Evolutionary conservation across 2,797 vertebrate genomes (phyloP).

Genomic region (Pseudochirops cupreus): DNA sequence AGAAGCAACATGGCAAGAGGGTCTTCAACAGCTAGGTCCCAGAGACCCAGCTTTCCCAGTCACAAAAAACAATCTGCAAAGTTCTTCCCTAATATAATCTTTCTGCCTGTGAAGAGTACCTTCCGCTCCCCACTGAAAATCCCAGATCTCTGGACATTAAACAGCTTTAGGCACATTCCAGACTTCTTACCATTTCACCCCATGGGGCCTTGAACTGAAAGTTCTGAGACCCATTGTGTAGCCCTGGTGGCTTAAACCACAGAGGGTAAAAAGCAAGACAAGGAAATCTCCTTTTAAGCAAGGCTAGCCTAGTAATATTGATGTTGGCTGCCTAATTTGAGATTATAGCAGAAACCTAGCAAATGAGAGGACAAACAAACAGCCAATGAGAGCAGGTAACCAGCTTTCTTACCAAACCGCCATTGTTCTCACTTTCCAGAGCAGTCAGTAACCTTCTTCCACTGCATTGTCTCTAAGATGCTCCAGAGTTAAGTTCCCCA

Average conservation of each 20-base stretch:
- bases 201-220: constrained; percentile 26
- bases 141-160: not conserved
- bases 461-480: not conserved
- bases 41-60: not conserved
- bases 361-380: constrained; percentile 12
- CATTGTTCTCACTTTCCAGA: not conserved
- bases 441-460: not conserved
- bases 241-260: not conserved
- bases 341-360: not conserved
- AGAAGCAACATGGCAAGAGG: not conserved
- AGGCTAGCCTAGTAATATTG: not conserved
- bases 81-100: not conserved
- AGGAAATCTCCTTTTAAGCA: constrained; percentile 39
- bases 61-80: not conserved
- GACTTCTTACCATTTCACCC: not conserved
- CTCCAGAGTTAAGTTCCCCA: not conserved
- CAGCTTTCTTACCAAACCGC: not conserved
- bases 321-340: constrained; percentile 14
- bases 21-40: not conserved
- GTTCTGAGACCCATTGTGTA: not conserved
- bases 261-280: not conserved
- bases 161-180: not conserved
- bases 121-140: not conserved
- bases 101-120: not conserved
- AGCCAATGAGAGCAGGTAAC: not conserved